These are phyloP conservation scores for Liolophura sinensis DNA, from an alignment of 1,140 invertebrate species.

Conservation along the genomic window DNA sequence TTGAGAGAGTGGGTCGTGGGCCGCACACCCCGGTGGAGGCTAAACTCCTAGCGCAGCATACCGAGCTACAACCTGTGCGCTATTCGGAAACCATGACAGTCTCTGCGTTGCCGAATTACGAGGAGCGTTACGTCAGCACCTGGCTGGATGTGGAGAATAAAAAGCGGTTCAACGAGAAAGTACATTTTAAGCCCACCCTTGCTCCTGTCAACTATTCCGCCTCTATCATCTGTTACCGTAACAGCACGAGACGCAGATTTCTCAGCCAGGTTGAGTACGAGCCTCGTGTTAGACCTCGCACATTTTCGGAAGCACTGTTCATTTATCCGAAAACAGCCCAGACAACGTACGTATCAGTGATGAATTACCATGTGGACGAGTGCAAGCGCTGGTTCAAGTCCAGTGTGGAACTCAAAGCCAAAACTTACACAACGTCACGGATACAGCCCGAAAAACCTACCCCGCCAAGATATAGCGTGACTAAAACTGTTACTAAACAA, in stretches of 20 bases:
- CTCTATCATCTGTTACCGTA: conserved; percentile 33
- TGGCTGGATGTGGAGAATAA: conserved; percentile 18
- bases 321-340: conserved; percentile 31
- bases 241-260: conserved; percentile 33
- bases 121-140: conserved; percentile 30
- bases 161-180: conserved; percentile 33
- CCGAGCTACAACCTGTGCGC: too few relatives aligned
- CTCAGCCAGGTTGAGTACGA: conserved; percentile 39
- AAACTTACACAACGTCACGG: conserved; percentile 30
- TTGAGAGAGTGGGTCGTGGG: too few relatives aligned
- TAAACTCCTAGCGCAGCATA: too few relatives aligned
- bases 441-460: conserved; percentile 10
- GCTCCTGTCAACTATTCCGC: conserved; percentile 28
- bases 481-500: too few relatives aligned
- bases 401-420: conserved; percentile 37
- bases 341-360: conserved; percentile 24
- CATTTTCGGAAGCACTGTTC: conserved; percentile 33
- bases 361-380: conserved; percentile 37
- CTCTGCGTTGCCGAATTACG: conserved; percentile 26
- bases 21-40: too few relatives aligned
- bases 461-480: too few relatives aligned
- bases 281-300: conserved; percentile 28
- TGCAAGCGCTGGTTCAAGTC: conserved; percentile 42
- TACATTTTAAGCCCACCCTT: conserved; percentile 29
- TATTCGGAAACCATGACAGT: conserved; percentile 25